Conservation (phyloP, 2,888 invertebrate species). For the Agrochola macilenta region DNA sequence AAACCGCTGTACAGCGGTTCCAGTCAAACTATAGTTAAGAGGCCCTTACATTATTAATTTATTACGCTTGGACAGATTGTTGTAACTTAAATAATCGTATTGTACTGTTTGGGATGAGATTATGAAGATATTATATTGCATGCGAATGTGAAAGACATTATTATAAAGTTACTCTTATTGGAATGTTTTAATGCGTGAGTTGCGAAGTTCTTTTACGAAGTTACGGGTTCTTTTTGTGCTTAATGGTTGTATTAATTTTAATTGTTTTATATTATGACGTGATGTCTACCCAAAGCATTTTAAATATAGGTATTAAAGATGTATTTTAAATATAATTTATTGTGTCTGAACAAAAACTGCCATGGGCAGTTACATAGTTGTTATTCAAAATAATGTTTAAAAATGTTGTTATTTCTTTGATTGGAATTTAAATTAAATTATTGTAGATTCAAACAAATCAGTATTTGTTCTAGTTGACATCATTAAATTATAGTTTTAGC, state of each 20-base stretch:
- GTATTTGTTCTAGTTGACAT: constrained; percentile 68
- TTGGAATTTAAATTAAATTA: constrained; percentile 54
- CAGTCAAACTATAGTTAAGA: constrained; percentile 22
- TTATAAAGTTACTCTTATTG: constrained; percentile 55
- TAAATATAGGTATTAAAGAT: constrained; percentile 51
- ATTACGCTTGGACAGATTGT: constrained; percentile 56
- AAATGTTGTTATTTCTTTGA: constrained; percentile 53
- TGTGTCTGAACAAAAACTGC: constrained; percentile 61
- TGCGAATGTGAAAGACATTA: constrained; percentile 62
- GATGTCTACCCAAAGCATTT: constrained; percentile 61
- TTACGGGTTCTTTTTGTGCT: constrained; percentile 66
- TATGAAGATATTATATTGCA: constrained; percentile 62
- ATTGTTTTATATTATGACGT: constrained; percentile 48
- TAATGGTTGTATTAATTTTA: constrained; percentile 67
- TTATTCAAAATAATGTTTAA: constrained; percentile 51
- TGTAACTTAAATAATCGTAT: constrained; percentile 46
- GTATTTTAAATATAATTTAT: constrained; percentile 59
- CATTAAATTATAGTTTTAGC: constrained; percentile 55
- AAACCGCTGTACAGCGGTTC: too few species aligned
- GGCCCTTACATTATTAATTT: constrained; percentile 47
- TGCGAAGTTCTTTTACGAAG: constrained; percentile 54
- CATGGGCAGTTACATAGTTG: constrained; percentile 53
- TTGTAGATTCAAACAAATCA: constrained; percentile 57
- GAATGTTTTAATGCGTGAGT: constrained; percentile 64
- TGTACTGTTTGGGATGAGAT: constrained; percentile 48